A percentile compares a stretch with the other conserved stretches of the same genome.
Conservation (phyloP, 2,888 invertebrate species). For the Agrotis clavis region DNA sequence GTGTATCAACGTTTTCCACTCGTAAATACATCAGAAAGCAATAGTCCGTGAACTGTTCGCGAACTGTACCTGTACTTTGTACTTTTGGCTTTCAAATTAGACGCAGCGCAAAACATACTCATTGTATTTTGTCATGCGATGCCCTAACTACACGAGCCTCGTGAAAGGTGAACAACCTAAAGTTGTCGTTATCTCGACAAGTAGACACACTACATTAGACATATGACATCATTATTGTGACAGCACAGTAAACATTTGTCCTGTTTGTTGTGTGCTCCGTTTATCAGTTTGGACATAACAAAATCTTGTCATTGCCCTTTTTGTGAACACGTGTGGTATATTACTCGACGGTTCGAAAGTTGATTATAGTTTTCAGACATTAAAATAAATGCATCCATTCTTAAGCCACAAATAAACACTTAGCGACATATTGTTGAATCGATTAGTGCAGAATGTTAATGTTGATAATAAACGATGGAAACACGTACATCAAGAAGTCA, state of each 20-base stretch:
- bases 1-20: conserved; percentile 72
- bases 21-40: conserved; percentile 77
- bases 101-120: conserved; percentile 74
- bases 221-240: conserved; percentile 86
- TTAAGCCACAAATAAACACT: conserved; percentile 15
- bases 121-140: conserved; percentile 83
- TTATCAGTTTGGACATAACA: conserved; percentile 70
- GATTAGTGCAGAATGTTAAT: conserved; percentile 42
- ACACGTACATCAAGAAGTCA: conserved; percentile 47
- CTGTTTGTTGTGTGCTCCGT: conserved; percentile 68
- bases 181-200: conserved; percentile 82
- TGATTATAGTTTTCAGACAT: not conserved
- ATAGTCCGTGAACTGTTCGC: conserved; percentile 74
- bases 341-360: not conserved
- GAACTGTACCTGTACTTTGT: conserved; percentile 73
- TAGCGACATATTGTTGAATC: conserved; percentile 25
- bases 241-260: conserved; percentile 77
- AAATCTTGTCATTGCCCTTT: conserved; percentile 62
- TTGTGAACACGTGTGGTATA: conserved; percentile 33
- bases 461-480: conserved; percentile 41
- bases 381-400: conserved; percentile 9
- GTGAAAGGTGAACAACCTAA: conserved; percentile 83
- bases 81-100: conserved; percentile 83
- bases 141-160: conserved; percentile 75
- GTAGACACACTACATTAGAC: conserved; percentile 84